Percentiles rank a stretch among this genome's conserved stretches.
Conservation (phyloP, 2,797 vertebrate species). For the Hydrophis major region DNA sequence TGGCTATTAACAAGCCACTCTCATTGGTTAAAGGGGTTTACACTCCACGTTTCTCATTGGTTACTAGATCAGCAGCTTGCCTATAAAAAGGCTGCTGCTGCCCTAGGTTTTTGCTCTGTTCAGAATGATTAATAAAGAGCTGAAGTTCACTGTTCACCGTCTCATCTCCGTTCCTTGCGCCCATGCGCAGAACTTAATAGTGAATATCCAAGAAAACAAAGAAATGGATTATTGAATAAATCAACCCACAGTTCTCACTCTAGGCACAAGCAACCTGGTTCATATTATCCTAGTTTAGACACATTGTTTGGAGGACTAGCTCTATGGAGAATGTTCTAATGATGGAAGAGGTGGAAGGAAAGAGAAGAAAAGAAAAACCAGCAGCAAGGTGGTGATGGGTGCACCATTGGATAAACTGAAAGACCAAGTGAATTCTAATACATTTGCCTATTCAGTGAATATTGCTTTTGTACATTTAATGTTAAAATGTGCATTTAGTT, state of each 20-base stretch:
- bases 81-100: too few relatives aligned
- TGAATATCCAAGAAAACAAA: neutral
- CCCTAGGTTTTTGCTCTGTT: too few relatives aligned
- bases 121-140: too few relatives aligned
- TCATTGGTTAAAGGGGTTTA: too few relatives aligned
- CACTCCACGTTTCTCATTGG: too few relatives aligned
- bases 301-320: neutral
- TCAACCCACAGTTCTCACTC: neutral
- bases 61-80: too few relatives aligned
- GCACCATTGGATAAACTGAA: neutral
- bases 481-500: neutral
- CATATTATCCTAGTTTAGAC: neutral
- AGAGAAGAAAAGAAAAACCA: neutral
- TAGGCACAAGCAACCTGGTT: neutral
- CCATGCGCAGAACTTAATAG: too few relatives aligned
- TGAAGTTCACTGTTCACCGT: too few relatives aligned
- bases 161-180: too few relatives aligned
- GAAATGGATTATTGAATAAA: neutral
- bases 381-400: neutral
- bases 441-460: neutral
- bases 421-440: neutral
- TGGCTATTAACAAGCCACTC: too few relatives aligned
- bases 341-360: neutral
- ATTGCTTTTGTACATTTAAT: neutral
- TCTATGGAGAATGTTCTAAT: neutral